Evolutionary conservation across 2,113 vertebrate species (phyloP).

Genomic region (Elephantulus edwardii): DNA sequence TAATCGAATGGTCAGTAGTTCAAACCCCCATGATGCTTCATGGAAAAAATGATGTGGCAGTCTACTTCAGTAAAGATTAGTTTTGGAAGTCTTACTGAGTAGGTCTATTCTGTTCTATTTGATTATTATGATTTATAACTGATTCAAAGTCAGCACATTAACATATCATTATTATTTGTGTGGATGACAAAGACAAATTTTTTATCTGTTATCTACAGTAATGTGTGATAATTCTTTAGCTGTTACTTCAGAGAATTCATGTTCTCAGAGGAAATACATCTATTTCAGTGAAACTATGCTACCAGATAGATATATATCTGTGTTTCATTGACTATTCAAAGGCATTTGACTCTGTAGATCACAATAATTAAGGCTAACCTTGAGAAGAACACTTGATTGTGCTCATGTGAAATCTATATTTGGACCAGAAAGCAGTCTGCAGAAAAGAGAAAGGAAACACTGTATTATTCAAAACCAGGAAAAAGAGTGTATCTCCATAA

Average conservation of each 20-base stretch:
- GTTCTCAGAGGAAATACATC: background rate
- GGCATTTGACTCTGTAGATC: no score
- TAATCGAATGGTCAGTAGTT: background rate
- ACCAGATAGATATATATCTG: background rate
- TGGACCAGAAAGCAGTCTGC: no score
- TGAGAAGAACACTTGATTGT: no score
- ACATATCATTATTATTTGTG: background rate
- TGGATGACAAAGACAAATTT: background rate
- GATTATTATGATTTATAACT: background rate
- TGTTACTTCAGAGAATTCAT: no score
- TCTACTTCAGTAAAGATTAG: background rate
- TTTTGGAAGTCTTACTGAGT: background rate
- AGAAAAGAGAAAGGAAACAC: no score
- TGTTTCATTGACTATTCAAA: no score
- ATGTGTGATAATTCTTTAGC: background rate
- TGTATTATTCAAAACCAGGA: no score
- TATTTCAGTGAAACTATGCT: background rate
- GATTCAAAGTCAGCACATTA: no score
- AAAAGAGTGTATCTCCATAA: no score
- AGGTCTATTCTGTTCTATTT: background rate
- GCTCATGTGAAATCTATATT: no score
- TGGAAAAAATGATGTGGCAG: background rate
- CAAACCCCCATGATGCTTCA: background rate
- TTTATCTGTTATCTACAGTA: background rate
- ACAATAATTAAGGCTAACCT: no score